Conservation (phyloP, 2,797 vertebrate genomes). For the Balearica regulorum region DNA sequence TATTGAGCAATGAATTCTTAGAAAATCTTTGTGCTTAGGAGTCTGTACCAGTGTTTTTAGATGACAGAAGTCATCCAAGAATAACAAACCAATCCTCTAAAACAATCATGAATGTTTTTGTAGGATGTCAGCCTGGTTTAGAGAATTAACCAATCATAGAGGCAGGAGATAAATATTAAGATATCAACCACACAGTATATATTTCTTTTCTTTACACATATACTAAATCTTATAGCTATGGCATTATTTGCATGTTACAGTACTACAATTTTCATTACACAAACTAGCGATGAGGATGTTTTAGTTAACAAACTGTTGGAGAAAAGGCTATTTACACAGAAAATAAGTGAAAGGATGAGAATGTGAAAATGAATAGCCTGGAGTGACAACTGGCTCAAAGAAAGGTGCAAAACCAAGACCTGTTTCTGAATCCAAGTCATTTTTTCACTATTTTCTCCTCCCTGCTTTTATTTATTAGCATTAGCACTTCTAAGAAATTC, state of each 20-base stretch:
- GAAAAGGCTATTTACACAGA: background rate
- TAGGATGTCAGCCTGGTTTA: background rate
- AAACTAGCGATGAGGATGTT: accelerated
- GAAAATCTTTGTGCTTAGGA: background rate
- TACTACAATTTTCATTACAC: background rate
- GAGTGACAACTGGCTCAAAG: background rate
- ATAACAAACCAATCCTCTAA: background rate
- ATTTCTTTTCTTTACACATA: background rate
- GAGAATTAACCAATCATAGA: background rate
- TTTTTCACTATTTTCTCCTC: background rate
- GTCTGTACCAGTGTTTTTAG: background rate
- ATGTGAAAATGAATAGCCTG: background rate
- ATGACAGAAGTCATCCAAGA: background rate
- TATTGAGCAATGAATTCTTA: background rate
- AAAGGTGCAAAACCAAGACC: background rate
- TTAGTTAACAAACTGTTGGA: background rate
- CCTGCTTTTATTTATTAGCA: background rate
- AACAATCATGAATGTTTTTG: background rate
- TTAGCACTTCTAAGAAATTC: background rate
- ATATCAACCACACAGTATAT: background rate
- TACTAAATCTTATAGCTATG: background rate
- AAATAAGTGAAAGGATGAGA: background rate
- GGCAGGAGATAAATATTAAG: background rate
- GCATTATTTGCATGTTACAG: background rate
- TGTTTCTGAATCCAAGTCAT: background rate